These are phyloP conservation scores for Cydia pomonella DNA, from an alignment of 1,140 invertebrate genomes.

Conservation along the genomic window DNA sequence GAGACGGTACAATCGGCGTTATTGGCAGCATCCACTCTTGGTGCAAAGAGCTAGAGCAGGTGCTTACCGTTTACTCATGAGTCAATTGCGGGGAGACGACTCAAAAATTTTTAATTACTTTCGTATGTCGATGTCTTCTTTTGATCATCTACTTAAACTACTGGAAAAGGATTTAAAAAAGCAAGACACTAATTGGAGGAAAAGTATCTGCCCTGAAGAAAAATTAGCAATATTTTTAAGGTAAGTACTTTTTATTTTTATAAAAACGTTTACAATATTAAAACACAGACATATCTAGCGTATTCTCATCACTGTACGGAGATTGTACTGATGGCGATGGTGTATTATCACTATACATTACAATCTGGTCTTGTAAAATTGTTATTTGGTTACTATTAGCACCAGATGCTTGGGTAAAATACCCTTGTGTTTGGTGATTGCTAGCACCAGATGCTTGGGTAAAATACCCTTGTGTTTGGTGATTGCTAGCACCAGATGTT, in stretches of 20 bases:
- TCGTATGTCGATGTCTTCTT: slow-evolving; percentile 43
- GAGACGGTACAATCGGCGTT: too few species aligned
- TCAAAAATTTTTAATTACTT: slow-evolving; percentile 43
- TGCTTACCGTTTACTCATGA: slow-evolving; percentile 39
- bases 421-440: too few species aligned
- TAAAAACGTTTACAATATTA: slow-evolving; percentile 34
- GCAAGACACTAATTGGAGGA: slow-evolving; percentile 39
- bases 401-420: too few species aligned
- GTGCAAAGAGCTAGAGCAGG: slow-evolving; percentile 37
- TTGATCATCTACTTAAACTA: slow-evolving; percentile 45
- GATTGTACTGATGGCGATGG: slow-evolving; percentile 38
- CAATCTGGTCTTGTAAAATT: too few species aligned
- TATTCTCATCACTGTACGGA: slow-evolving; percentile 33
- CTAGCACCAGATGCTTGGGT: too few species aligned
- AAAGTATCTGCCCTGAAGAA: slow-evolving; percentile 41
- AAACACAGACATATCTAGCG: slow-evolving; percentile 40
- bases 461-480: too few species aligned
- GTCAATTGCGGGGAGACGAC: slow-evolving; percentile 38
- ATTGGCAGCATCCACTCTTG: slow-evolving; percentile 37
- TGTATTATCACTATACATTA: slow-evolving; percentile 31
- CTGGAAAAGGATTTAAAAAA: slow-evolving; percentile 44
- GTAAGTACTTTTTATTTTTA: slow-evolving; percentile 40
- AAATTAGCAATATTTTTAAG: slow-evolving; percentile 44
- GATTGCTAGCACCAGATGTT: too few species aligned
- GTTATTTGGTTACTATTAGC: too few species aligned